Conservation (phyloP, 2,888 invertebrate genomes). For the Xestia rhomboidea region DNA sequence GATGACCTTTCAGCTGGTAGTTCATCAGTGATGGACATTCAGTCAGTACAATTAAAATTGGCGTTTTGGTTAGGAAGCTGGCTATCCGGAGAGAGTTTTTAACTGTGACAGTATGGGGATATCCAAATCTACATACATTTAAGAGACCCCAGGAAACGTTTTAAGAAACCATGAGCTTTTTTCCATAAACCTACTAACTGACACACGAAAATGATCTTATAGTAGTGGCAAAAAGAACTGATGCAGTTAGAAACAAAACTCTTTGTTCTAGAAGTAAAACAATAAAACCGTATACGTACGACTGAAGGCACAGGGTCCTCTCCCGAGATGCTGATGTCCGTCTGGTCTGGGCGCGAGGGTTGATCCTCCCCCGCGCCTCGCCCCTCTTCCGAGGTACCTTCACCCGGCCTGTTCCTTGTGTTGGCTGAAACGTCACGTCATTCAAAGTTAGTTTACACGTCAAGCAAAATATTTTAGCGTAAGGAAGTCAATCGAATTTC, state of each 20-base stretch:
- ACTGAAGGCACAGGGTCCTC: conserved; percentile 81
- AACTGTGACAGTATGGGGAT: not conserved
- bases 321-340: conserved; percentile 86
- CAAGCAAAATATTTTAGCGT: not conserved
- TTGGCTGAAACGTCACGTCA: conserved; percentile 80
- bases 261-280: not conserved
- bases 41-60: not conserved
- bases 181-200: not conserved
- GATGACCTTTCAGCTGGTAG: not conserved
- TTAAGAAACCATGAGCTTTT: not conserved
- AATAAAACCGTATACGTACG: conserved; percentile 74
- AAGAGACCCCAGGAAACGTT: not conserved
- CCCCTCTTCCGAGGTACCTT: conserved; percentile 76
- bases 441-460: conserved; percentile 43
- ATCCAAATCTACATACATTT: too few relatives aligned
- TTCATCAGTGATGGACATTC: not conserved
- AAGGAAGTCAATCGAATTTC: conserved; percentile 4
- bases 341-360: conserved; percentile 84
- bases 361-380: conserved; percentile 81
- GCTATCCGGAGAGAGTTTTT: not conserved
- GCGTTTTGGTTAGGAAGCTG: not conserved
- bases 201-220: not conserved
- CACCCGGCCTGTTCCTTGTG: conserved; percentile 75
- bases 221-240: not conserved
- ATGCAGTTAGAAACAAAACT: not conserved